Evolutionary conservation across 2,797 vertebrate species (phyloP).

Genomic region (Podarcis lilfordi): DNA sequence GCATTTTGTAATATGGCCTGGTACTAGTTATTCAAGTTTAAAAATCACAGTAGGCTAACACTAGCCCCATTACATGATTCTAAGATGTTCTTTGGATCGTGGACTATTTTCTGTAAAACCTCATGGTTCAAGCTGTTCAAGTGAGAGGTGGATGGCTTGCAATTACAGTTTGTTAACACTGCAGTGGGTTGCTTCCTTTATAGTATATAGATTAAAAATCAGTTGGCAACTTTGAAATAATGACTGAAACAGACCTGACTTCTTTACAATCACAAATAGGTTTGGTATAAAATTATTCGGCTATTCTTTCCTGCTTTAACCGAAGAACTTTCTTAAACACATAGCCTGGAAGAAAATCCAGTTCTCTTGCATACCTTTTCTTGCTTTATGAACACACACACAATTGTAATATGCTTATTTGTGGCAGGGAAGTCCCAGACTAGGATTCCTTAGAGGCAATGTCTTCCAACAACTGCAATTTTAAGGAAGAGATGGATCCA

Average conservation of each 20-base stretch:
- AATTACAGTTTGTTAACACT: background rate
- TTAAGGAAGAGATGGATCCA: no score
- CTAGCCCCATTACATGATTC: background rate
- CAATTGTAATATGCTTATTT: background rate
- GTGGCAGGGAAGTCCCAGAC: background rate
- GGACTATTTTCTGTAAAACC: background rate
- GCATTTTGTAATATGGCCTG: background rate
- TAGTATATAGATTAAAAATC: background rate
- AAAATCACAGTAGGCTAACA: background rate
- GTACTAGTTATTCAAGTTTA: background rate
- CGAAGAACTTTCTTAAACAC: background rate
- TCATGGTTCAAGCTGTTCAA: background rate
- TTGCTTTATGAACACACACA: background rate
- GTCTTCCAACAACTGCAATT: no score
- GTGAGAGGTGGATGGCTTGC: background rate
- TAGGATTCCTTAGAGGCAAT: no score
- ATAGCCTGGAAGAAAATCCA: background rate
- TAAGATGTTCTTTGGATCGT: background rate
- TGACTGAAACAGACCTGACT: background rate
- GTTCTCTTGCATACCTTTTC: background rate
- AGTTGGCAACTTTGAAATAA: background rate
- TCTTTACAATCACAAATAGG: background rate
- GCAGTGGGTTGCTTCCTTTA: background rate
- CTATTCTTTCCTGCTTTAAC: background rate
- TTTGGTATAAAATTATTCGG: background rate